Percentiles rank a stretch among this genome's conserved stretches.
These are phyloP conservation scores for Scyliorhinus canicula DNA, from an alignment of 2,797 vertebrate genomes.

Conservation along the genomic window DNA sequence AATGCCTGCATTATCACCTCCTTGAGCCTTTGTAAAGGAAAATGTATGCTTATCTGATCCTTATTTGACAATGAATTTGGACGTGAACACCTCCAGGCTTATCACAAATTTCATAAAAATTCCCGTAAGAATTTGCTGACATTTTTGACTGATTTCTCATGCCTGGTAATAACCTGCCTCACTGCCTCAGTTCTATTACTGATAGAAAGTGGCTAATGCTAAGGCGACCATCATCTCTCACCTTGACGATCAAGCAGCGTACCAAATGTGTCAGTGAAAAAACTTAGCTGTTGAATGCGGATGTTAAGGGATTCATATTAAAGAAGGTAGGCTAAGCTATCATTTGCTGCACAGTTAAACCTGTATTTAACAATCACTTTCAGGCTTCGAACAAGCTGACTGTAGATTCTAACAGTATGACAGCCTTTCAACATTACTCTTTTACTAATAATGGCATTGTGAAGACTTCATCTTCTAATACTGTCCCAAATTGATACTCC, in stretches of 20 bases:
- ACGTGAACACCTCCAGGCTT: background rate
- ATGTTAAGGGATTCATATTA: background rate
- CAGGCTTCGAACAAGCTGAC: background rate
- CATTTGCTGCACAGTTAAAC: conserved; percentile 22
- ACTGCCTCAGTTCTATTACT: conserved; percentile 36
- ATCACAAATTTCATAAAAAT: conserved; percentile 33
- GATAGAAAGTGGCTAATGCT: conserved; percentile 17
- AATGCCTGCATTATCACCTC: conserved; percentile 6
- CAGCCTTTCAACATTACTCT: background rate
- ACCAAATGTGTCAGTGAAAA: conserved; percentile 22
- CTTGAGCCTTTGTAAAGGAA: conserved; percentile 25
- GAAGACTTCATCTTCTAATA: background rate
- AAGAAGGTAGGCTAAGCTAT: background rate
- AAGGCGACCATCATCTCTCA: conserved; percentile 32
- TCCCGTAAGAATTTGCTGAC: conserved; percentile 32
- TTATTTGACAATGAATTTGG: conserved; percentile 32
- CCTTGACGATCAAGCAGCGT: conserved; percentile 19
- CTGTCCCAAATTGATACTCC: background rate
- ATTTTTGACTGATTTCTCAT: conserved; percentile 34
- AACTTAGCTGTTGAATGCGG: background rate
- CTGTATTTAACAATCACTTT: conserved; percentile 15
- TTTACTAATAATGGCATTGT: background rate
- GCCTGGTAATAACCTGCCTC: conserved; percentile 36
- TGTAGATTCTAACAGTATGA: too few relatives aligned
- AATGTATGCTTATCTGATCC: conserved; percentile 25